A percentile compares a stretch with the other conserved stretches of the same genome.
Evolutionary conservation across 2,797 vertebrate genomes (phyloP).

Genomic region (Heteromormyrus szaboi): DNA sequence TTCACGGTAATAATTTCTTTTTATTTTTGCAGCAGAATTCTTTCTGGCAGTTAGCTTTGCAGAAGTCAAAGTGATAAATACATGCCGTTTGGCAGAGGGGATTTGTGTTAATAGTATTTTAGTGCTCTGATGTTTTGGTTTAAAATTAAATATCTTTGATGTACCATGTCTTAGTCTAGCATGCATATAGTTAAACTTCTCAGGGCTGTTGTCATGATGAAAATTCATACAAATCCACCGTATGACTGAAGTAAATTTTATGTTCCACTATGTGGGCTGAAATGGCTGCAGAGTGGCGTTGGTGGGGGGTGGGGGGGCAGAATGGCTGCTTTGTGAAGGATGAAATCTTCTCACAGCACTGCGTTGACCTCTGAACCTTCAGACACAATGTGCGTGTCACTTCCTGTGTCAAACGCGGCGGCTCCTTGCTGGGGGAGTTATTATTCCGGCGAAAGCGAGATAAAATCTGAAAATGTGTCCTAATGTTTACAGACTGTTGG

Average conservation of each 20-base stretch:
- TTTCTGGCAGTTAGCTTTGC: slow-evolving; percentile 20
- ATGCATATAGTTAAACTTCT: not conserved
- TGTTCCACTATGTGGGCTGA: not conserved
- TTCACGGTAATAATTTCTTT: slow-evolving; percentile 39
- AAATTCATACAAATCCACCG: slow-evolving; percentile 14
- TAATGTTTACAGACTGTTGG: slow-evolving; percentile 32
- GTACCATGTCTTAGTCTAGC: not conserved
- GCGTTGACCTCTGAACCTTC: slow-evolving; percentile 36
- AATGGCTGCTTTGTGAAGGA: slow-evolving; percentile 39
- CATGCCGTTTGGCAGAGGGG: not conserved
- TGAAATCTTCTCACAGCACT: slow-evolving; percentile 30
- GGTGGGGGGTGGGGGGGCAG: not conserved
- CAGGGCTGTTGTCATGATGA: not conserved
- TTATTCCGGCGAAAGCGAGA: slow-evolving; percentile 26
- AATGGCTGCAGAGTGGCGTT: not conserved
- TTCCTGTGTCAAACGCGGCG: slow-evolving; percentile 32
- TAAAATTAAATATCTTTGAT: slow-evolving; percentile 28
- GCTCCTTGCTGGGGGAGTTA: slow-evolving; percentile 16
- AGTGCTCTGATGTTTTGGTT: not conserved
- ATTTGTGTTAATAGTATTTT: slow-evolving; percentile 11
- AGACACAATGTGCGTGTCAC: slow-evolving; percentile 27
- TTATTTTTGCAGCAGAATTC: slow-evolving; percentile 30
- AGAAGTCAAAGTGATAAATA: slow-evolving; percentile 1
- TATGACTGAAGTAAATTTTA: slow-evolving; percentile 2
- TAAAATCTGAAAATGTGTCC: slow-evolving; percentile 31